phyloP scores from a whole-genome alignment of 2,888 invertebrate genomes.

The Sepioteuthis lessoniana region DNA sequence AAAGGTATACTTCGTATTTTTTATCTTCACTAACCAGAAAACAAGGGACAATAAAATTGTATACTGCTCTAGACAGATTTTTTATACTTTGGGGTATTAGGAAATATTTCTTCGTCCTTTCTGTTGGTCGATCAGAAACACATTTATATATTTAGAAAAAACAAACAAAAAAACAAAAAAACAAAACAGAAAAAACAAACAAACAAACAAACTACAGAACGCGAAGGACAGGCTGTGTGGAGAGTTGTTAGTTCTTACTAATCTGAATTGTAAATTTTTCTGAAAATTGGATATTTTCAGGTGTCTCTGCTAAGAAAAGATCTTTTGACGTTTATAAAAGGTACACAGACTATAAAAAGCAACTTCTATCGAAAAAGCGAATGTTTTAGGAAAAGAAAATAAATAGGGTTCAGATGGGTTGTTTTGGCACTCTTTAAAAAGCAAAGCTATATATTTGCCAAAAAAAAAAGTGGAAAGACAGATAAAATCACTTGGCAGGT shows the following conservation, averaged over 20 bases:
- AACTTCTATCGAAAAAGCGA: not conserved
- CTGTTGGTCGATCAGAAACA: not conserved
- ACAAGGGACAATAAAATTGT: too few species aligned
- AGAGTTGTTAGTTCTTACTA: too few species aligned
- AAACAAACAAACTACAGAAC: not conserved
- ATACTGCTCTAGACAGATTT: too few species aligned
- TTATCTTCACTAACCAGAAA: too few species aligned
- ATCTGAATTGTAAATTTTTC: too few species aligned
- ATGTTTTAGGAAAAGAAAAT: not conserved
- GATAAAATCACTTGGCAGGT: conserved; percentile 8
- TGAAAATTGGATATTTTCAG: too few species aligned
- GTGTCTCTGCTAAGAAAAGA: too few species aligned
- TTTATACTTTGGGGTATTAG: not conserved
- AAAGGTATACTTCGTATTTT: too few species aligned
- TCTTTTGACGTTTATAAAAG: not conserved
- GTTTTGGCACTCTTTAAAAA: not conserved
- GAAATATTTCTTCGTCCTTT: not conserved
- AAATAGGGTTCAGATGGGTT: not conserved
- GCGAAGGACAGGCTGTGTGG: not conserved
- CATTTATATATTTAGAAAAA: not conserved
- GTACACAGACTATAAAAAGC: not conserved
- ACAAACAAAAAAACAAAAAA: not conserved
- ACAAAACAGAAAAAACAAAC: not conserved
- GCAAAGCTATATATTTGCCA: not conserved
- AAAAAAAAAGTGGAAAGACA: not conserved